These are phyloP conservation scores for Blennius ocellaris DNA, from an alignment of 2,113 vertebrate species.

Conservation along the genomic window DNA sequence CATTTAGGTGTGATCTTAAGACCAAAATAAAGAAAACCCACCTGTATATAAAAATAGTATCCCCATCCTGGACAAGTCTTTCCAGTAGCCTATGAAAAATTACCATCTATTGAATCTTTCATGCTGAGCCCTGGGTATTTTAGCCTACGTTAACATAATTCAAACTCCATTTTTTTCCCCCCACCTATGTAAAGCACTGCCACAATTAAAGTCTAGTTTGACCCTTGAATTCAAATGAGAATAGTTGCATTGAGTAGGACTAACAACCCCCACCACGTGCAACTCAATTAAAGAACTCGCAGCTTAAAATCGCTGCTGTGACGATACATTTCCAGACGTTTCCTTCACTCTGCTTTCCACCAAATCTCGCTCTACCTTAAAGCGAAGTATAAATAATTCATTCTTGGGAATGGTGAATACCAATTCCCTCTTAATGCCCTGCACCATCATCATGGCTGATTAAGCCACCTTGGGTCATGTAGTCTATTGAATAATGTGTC, in stretches of 20 bases:
- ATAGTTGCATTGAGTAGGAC: background rate
- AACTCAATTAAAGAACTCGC: background rate
- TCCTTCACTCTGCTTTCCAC: slow-evolving; percentile 24
- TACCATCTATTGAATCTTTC: background rate
- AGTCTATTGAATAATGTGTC: slow-evolving; percentile 66
- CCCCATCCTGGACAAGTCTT: too few species aligned
- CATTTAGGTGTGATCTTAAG: too few species aligned
- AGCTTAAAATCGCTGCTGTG: background rate
- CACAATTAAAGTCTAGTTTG: background rate
- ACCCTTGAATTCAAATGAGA: background rate
- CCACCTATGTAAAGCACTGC: background rate
- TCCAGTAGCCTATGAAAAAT: too few species aligned
- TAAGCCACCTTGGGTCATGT: slow-evolving; percentile 71
- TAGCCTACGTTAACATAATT: background rate
- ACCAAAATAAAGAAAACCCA: too few species aligned
- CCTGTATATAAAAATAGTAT: too few species aligned
- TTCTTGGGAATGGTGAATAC: slow-evolving; percentile 68
- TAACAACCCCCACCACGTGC: background rate
- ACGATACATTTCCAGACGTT: background rate
- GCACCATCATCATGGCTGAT: slow-evolving; percentile 73
- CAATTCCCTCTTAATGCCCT: slow-evolving; percentile 67
- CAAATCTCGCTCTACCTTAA: slow-evolving; percentile 50
- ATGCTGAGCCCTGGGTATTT: slow-evolving; percentile 5
- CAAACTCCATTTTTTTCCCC: too few species aligned
- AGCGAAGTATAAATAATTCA: slow-evolving; percentile 76